phyloP scores from a whole-genome alignment of 2,888 invertebrate species.

The Liodrosophila aerea region DNA sequence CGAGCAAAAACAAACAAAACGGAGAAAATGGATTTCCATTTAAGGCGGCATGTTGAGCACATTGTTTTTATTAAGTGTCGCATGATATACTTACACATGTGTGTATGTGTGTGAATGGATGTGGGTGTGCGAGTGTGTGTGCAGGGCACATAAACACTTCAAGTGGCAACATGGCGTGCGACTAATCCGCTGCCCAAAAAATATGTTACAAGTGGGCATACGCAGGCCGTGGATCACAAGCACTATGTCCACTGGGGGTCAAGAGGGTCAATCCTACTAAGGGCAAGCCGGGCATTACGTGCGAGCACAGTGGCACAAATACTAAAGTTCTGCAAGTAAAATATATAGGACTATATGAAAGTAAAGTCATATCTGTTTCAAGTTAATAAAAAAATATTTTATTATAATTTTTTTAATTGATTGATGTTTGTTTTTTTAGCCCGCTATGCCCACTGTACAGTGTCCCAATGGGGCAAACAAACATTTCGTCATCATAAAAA shows the following conservation, averaged over 20 bases:
- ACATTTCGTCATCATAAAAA: conserved; percentile 51
- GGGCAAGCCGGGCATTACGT: conserved; percentile 26
- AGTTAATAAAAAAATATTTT: too few species aligned
- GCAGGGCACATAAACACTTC: conserved; percentile 78
- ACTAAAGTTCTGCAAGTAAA: background rate
- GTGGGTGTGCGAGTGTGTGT: conserved; percentile 19
- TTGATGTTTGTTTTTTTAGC: too few species aligned
- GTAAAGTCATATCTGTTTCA: background rate
- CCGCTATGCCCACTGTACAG: conserved; percentile 36
- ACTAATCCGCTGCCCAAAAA: conserved; percentile 78
- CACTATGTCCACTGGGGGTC: conserved; percentile 13
- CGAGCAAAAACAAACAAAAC: conserved; percentile 62
- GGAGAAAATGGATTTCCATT: conserved; percentile 76
- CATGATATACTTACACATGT: conserved; percentile 53
- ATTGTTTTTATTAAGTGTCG: conserved; percentile 82
- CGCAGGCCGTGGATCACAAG: conserved; percentile 24
- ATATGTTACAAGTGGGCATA: conserved; percentile 75
- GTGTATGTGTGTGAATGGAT: conserved; percentile 53
- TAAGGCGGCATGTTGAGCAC: conserved; percentile 79
- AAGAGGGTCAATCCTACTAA: conserved; percentile 15
- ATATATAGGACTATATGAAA: too few species aligned
- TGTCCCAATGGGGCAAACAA: conserved; percentile 38
- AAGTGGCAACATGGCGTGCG: conserved; percentile 80
- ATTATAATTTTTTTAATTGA: too few species aligned
- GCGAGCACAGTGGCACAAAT: background rate